phyloP scores from a whole-genome alignment of 2,888 invertebrate species.

The Notodonta dromedarius region DNA sequence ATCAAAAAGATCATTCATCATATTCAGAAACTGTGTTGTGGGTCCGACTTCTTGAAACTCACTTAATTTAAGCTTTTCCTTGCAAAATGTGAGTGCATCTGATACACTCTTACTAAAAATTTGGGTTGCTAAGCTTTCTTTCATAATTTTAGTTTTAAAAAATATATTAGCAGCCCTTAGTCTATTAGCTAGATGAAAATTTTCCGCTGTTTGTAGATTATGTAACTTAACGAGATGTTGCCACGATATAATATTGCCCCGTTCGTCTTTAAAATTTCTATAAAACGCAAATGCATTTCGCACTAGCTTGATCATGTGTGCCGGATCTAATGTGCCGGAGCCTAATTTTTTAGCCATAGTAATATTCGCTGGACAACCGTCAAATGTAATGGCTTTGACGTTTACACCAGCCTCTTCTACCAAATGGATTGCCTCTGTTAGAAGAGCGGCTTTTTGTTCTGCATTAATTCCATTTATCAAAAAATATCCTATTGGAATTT shows the following conservation, averaged over 20 bases:
- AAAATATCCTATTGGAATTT: slow-evolving; percentile 39
- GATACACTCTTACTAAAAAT: slow-evolving; percentile 9
- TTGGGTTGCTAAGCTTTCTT: slow-evolving; percentile 11
- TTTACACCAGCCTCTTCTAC: slow-evolving; percentile 19
- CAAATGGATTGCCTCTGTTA: slow-evolving; percentile 22
- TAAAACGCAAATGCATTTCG: slow-evolving; percentile 15
- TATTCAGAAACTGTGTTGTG: slow-evolving; percentile 8
- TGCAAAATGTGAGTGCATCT: slow-evolving; percentile 8
- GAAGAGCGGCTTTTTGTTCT: slow-evolving; percentile 20
- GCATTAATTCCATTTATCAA: slow-evolving; percentile 28
- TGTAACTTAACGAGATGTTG: background rate
- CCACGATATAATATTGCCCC: no score
- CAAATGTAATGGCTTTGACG: slow-evolving; percentile 31
- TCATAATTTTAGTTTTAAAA: slow-evolving; percentile 8
- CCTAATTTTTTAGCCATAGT: slow-evolving; percentile 28
- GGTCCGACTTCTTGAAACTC: slow-evolving; percentile 3
- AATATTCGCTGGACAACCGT: slow-evolving; percentile 31
- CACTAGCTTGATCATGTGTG: slow-evolving; percentile 27
- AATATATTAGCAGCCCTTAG: background rate
- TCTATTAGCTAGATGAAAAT: slow-evolving; percentile 9
- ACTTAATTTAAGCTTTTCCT: background rate
- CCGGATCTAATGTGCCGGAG: slow-evolving; percentile 23
- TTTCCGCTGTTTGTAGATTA: slow-evolving; percentile 7
- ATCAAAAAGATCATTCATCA: slow-evolving; percentile 12
- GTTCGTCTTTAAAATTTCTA: no score